Conservation (phyloP, 2,888 invertebrate species). For the Drosophila pseudotalamancana region DNA sequence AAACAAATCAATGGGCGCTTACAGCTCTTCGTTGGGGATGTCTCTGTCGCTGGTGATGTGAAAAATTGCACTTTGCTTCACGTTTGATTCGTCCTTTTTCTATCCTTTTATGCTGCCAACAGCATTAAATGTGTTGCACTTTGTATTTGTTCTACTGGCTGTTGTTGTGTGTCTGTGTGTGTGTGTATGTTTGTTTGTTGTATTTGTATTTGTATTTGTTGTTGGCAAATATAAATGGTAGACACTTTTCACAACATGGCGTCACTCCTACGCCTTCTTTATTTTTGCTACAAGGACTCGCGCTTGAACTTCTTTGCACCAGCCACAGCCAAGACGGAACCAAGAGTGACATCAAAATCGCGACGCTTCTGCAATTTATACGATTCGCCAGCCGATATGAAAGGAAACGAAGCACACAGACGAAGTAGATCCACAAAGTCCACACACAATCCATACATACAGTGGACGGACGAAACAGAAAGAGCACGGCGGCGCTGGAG, state of each 20-base stretch:
- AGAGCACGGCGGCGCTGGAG: neutral
- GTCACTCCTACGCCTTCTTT: conserved; percentile 69
- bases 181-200: no score
- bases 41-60: conserved; percentile 6
- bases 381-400: conserved; percentile 26
- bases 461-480: neutral
- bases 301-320: conserved; percentile 28
- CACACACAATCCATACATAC: conserved; percentile 14
- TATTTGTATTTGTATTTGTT: conserved; percentile 14
- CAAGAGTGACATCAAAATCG: conserved; percentile 63
- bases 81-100: conserved; percentile 3
- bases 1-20: conserved; percentile 64
- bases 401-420: conserved; percentile 5
- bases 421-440: no score
- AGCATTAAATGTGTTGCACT: conserved; percentile 31
- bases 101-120: conserved; percentile 7
- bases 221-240: conserved; percentile 53
- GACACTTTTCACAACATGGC: conserved; percentile 78
- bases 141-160: conserved; percentile 28
- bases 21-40: conserved; percentile 5
- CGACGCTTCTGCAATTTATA: conserved; percentile 56
- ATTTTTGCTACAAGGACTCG: conserved; percentile 34
- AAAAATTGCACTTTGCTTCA: conserved; percentile 34
- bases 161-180: conserved; percentile 12
- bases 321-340: conserved; percentile 66